Base-by-base conservation (phyloP, 53 echinoderm and acorn worm genomes). In the Astropecten irregularis region DNA sequence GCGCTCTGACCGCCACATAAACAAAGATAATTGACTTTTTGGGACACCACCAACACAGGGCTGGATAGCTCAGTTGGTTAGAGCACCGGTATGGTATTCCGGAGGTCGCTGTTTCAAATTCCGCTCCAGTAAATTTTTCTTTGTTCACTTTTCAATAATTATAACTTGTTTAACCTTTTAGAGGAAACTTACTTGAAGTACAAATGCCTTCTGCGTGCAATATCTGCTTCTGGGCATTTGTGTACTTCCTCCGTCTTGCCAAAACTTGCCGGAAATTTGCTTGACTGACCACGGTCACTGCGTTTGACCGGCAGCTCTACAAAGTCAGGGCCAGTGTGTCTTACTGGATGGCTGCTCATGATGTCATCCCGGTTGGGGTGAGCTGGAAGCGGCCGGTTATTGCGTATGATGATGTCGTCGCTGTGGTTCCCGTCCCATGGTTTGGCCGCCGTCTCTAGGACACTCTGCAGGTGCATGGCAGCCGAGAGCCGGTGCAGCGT, bases 291-390 rank as follows among this genome's bases (percentile, higher is more conserved):
- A 21, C 4, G 7, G 33, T 34, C 7, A 27, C 54, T 18, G 36
- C 69, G 2, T 25, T 16, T 23, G 26, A 40, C 22, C 0, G 34
- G 27, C 27, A 14, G 20, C n/a, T n/a, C n/a, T n/a, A n/a, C n/a
- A n/a, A n/a, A 56, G 44, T 30, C 35, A 21, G 6, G 14, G 62
- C 47, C 40, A 16, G 65, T 57, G 44, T 59, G 62, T 23, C 83
- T 86, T 11, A 87, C 87, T 62, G 61, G 61, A 27, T 28, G 21
- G 44, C 36, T 79, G 47, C 3, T 10, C n/a, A 81, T 84, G 60
- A 90, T 84, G 54, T 93, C 88, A 74, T 88, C 85, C 33, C 37
- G 40, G 49, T 66, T 47, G n/a, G n/a, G n/a, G 62, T 84, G 71
- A 63, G n/a, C 2, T 60, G 31, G 22, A 19, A 61, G 32, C 61